These are phyloP conservation scores for Beris morrisii DNA, from an alignment of 2,888 invertebrate species.

Conservation along the genomic window DNA sequence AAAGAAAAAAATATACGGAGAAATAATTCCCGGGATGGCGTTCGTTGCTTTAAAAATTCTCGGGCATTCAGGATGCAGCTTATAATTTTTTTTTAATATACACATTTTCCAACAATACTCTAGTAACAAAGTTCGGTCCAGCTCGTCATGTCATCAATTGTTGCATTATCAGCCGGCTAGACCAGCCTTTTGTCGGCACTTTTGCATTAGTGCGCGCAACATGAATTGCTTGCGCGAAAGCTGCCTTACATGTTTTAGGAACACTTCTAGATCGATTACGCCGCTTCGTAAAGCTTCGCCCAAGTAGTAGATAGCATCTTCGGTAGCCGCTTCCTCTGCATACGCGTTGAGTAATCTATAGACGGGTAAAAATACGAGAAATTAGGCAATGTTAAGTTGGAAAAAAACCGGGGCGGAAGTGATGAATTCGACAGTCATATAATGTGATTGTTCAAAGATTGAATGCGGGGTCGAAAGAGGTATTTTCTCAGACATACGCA, in stretches of 20 bases:
- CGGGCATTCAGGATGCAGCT: no score
- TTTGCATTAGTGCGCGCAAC: conserved; percentile 92
- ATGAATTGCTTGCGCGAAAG: conserved; percentile 95
- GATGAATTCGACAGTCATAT: no score
- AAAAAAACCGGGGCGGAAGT: no score
- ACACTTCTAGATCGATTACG: conserved; percentile 93
- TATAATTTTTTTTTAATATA: no score
- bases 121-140: no score
- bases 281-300: conserved; percentile 91
- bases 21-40: conserved; percentile 8
- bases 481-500: no score
- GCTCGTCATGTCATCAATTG: neutral
- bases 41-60: conserved; percentile 1
- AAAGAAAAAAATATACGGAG: conserved; percentile 3
- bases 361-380: conserved; percentile 8
- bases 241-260: conserved; percentile 93
- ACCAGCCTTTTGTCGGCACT: conserved; percentile 94
- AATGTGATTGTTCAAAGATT: no score
- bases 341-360: conserved; percentile 84
- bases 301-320: conserved; percentile 98
- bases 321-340: conserved; percentile 96
- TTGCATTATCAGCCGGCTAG: conserved; percentile 64
- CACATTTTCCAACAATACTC: no score
- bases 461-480: neutral
- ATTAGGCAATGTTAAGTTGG: conserved; percentile 10